These are phyloP conservation scores for Belgica antarctica DNA, from an alignment of 2,888 invertebrate species.

Conservation along the genomic window DNA sequence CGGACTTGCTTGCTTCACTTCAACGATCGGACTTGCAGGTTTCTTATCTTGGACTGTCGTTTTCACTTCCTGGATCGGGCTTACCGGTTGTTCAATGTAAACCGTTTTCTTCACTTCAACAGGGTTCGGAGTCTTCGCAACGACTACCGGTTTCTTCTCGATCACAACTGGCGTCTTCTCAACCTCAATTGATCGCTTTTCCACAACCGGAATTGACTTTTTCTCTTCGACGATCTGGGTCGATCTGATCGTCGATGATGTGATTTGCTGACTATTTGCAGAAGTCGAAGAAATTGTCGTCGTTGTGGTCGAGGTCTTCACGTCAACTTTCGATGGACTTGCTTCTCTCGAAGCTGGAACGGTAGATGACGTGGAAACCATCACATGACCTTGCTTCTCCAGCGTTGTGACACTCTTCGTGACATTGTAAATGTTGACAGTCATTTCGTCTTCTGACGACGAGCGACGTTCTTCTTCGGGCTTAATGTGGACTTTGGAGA, in stretches of 20 bases:
- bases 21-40: not conserved
- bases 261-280: too few relatives aligned
- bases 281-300: too few relatives aligned
- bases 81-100: not conserved
- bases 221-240: not conserved
- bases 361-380: not conserved
- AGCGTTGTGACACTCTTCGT: constrained; percentile 34
- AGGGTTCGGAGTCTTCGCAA: not conserved
- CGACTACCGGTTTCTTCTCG: not conserved
- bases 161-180: not conserved
- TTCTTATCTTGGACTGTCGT: too few relatives aligned
- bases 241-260: too few relatives aligned
- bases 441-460: constrained; percentile 38
- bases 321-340: too few relatives aligned
- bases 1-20: not conserved
- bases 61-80: not conserved
- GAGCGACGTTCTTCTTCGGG: constrained; percentile 30
- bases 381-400: constrained; percentile 22
- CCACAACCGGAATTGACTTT: not conserved
- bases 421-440: constrained; percentile 39
- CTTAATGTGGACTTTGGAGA: constrained; percentile 37
- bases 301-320: too few relatives aligned
- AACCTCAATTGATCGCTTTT: too few relatives aligned
- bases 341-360: too few relatives aligned
- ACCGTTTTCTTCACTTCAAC: not conserved